These are phyloP conservation scores for Laupala kohalensis DNA, from an alignment of 1,140 invertebrate genomes.

Conservation along the genomic window DNA sequence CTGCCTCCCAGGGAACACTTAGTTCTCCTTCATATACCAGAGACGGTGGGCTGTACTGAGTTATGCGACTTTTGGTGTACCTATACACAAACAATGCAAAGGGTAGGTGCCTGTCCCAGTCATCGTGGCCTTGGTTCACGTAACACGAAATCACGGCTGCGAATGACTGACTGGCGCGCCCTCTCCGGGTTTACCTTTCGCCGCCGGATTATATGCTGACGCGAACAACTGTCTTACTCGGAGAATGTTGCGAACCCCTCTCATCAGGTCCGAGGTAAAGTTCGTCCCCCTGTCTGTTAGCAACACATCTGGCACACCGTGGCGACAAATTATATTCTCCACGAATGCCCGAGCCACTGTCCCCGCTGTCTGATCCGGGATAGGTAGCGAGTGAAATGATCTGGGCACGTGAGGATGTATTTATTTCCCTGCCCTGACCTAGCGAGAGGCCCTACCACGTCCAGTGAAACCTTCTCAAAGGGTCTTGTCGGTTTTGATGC, in stretches of 20 bases:
- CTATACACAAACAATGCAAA: background rate
- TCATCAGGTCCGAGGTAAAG: background rate
- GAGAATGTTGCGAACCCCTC: background rate
- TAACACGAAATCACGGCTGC: background rate
- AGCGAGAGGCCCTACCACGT: background rate
- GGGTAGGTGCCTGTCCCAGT: background rate
- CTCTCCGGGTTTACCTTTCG: background rate
- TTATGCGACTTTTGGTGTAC: background rate
- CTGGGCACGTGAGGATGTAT: background rate
- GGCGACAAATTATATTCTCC: background rate
- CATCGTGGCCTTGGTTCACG: background rate
- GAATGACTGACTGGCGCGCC: background rate
- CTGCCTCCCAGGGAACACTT: no score
- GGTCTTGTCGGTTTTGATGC: background rate
- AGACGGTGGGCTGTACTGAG: background rate
- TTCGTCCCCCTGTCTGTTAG: no score
- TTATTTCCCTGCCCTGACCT: background rate
- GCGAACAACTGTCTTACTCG: background rate
- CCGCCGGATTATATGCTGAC: background rate
- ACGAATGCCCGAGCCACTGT: background rate
- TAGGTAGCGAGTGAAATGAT: background rate
- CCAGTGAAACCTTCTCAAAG: background rate
- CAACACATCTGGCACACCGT: background rate
- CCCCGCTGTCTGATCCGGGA: background rate
- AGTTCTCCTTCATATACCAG: background rate